Conservation (phyloP, 1,140 invertebrate species). For the Parasteatoda tepidariorum region DNA sequence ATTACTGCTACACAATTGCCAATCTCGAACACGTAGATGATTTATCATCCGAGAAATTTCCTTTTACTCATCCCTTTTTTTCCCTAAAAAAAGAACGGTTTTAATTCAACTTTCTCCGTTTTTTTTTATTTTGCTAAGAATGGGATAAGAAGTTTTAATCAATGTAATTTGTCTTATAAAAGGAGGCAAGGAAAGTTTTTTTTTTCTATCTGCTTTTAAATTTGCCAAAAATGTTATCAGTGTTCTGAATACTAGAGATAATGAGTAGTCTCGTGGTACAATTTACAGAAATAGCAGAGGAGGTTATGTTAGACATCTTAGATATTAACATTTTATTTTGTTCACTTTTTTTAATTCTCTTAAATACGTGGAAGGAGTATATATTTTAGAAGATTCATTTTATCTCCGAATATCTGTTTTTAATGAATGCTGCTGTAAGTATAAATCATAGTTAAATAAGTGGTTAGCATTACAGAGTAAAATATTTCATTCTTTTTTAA, state of each 20-base stretch:
- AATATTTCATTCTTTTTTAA: no score
- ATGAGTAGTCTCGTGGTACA: conserved; percentile 40
- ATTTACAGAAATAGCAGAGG: conserved; percentile 17
- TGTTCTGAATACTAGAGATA: conserved; percentile 41
- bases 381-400: not conserved
- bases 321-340: conserved; percentile 27
- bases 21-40: not conserved
- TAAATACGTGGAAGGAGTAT: not conserved
- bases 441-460: no score
- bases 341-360: not conserved
- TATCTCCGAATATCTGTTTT: not conserved
- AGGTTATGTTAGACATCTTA: conserved; percentile 36
- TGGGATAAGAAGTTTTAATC: conserved; percentile 39
- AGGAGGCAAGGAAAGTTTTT: not conserved
- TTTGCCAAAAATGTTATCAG: conserved; percentile 17
- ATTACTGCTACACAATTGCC: conserved; percentile 36
- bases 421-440: no score
- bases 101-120: conserved; percentile 23
- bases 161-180: conserved; percentile 47
- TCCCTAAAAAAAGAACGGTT: conserved; percentile 3
- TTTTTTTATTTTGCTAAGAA: conserved; percentile 19
- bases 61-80: conserved; percentile 35
- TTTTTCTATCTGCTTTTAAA: not conserved
- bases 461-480: no score
- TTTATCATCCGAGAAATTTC: conserved; percentile 36